Conservation (phyloP, 1,140 invertebrate species). For the Macrobrachium rosenbergii region DNA sequence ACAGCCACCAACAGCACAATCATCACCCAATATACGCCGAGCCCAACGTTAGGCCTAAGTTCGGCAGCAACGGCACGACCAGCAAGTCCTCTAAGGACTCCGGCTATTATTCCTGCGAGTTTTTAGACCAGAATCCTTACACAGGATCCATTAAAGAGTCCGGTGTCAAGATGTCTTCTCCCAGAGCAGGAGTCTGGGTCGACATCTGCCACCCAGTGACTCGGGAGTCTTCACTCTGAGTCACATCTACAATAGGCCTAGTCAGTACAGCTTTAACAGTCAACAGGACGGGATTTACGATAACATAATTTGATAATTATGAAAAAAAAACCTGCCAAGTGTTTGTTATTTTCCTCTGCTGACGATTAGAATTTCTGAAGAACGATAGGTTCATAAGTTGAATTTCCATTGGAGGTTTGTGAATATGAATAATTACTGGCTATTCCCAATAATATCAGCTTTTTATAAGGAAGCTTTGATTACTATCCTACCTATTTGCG, state of each 20-base stretch:
- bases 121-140: slow-evolving; percentile 61
- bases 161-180: slow-evolving; percentile 1
- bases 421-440: slow-evolving; percentile 7
- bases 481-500: slow-evolving; percentile 32
- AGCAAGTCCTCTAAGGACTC: slow-evolving; percentile 62
- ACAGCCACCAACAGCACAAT: slow-evolving; percentile 30
- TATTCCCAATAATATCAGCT: slow-evolving; percentile 37
- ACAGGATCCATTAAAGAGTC: slow-evolving; percentile 53
- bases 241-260: slow-evolving; percentile 57
- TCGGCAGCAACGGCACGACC: slow-evolving; percentile 37
- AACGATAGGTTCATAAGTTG: background rate
- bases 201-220: slow-evolving; percentile 53
- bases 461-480: slow-evolving; percentile 42
- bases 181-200: slow-evolving; percentile 37
- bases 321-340: background rate
- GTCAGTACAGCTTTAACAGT: slow-evolving; percentile 35
- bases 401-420: slow-evolving; percentile 1
- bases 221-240: slow-evolving; percentile 63
- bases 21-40: slow-evolving; percentile 51
- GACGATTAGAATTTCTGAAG: background rate
- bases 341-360: slow-evolving; percentile 26
- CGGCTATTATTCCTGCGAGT: slow-evolving; percentile 65
- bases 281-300: slow-evolving; percentile 64
- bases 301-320: slow-evolving; percentile 63
- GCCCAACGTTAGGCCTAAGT: slow-evolving; percentile 43